Evolutionary conservation across 2,888 invertebrate species (phyloP), one percentile per base, ranked within the genome.

Genomic region (Boloria euphrosyne): DNA sequence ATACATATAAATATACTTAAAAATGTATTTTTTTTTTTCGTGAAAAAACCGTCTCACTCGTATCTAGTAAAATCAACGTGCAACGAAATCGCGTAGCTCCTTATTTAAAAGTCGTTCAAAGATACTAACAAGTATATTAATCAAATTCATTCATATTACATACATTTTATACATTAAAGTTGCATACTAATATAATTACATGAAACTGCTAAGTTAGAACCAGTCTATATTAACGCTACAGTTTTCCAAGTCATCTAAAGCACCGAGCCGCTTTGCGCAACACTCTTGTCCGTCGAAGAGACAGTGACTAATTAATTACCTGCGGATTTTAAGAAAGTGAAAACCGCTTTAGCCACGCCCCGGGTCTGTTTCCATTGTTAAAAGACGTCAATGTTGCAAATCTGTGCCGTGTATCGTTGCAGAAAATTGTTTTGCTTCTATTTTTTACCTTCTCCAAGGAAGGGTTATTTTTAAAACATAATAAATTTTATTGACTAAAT

Each of bases 291-390:
- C 57, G 66, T 55, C 65, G 63, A 57, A 64, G 68, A 70, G 70
- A 72, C 71, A 75, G 72, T 73, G 72, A 73, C 71, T 78, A 79
- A 79, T 79, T 76, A 77, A 75, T 76, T 76, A 75, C 76, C 75
- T 75, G 74, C 67, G 72, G 73, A 74, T 76, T 78, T 77, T 75
- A 75, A 75, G 78, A 78, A 76, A 78, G 77, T 76, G 73, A 73
- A 75, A 72, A 70, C 74, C 62, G 64, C 71, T 72, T 63, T 62
- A 61, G 70, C 70, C 70, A 64, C 70, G 66, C 70, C 70, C 68
- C 57, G 55, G 58, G 6, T 13, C 16, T 10, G 66, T 54, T 59
- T 58, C 38, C 66, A 62, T 62, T 63, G 55, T 14, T 43, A 14
- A 14, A 13, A 5, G 13, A 50, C 17, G 49, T 18, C 3, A 13